Evolutionary conservation across 2,113 vertebrate genomes (phyloP).

Genomic region (Semicossyphus pulcher): DNA sequence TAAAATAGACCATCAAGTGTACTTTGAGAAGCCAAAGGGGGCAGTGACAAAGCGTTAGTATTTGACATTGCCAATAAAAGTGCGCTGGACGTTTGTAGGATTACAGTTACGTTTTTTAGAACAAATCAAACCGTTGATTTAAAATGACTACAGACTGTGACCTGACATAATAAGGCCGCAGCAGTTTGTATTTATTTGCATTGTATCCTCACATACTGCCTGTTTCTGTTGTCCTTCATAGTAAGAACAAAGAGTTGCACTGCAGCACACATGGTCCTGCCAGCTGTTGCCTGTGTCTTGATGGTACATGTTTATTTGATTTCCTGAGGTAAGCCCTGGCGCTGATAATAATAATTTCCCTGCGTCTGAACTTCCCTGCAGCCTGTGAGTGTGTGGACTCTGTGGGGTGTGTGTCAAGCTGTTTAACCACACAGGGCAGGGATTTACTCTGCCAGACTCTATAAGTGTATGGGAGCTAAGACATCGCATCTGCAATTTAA

Average conservation of each 20-base stretch:
- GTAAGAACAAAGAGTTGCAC: not conserved
- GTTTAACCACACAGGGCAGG: conserved; percentile 48
- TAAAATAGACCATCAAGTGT: no score
- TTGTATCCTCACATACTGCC: no score
- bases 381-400: conserved; percentile 28
- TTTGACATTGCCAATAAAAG: no score
- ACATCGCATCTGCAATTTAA: conserved; percentile 50
- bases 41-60: no score
- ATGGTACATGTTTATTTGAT: conserved; percentile 54
- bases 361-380: conserved; percentile 38
- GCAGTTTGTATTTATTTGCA: no score
- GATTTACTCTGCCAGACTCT: conserved; percentile 48
- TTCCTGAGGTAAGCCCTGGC: conserved; percentile 43
- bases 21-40: no score
- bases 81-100: no score
- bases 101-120: no score
- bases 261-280: not conserved
- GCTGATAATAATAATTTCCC: conserved; percentile 65
- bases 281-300: conserved; percentile 44
- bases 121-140: no score
- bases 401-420: conserved; percentile 36
- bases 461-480: conserved; percentile 29
- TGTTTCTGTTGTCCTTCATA: not conserved
- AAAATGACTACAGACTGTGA: no score
- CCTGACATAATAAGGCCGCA: no score